Evolutionary conservation across 2,888 invertebrate species (phyloP).

Genomic region (Cylloceria caligata): DNA sequence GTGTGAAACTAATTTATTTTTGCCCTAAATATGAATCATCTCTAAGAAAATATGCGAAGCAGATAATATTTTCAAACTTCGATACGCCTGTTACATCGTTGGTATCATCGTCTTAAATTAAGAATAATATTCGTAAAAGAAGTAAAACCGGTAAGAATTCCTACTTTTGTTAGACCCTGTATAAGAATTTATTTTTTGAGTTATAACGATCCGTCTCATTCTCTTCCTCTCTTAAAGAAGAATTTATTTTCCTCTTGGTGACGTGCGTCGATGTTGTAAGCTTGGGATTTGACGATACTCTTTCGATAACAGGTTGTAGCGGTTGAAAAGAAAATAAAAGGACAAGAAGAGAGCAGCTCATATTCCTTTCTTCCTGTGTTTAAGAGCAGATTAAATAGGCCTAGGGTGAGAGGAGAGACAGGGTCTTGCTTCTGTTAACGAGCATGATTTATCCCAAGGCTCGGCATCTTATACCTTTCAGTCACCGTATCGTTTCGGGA

Average conservation of each 20-base stretch:
- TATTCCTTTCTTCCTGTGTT: slow-evolving; percentile 27
- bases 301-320: slow-evolving; percentile 52
- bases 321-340: slow-evolving; percentile 25
- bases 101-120: too few species aligned
- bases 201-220: slow-evolving; percentile 35
- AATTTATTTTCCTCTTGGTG: not conserved
- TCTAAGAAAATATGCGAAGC: too few species aligned
- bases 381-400: slow-evolving; percentile 44
- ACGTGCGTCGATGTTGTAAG: slow-evolving; percentile 23
- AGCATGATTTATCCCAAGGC: slow-evolving; percentile 56
- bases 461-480: slow-evolving; percentile 61
- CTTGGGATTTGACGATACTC: slow-evolving; percentile 48
- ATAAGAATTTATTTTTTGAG: not conserved
- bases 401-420: slow-evolving; percentile 33
- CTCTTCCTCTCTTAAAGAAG: not conserved
- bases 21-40: too few species aligned
- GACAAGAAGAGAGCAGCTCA: slow-evolving; percentile 6
- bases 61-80: too few species aligned
- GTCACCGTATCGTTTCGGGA: slow-evolving; percentile 32
- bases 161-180: not conserved
- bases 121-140: not conserved
- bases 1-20: too few species aligned
- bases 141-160: not conserved
- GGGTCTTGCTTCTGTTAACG: slow-evolving; percentile 37
- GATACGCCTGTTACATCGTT: too few species aligned